A percentile compares a stretch with the other conserved stretches of the same genome.
Conservation (phyloP, 2,797 vertebrate species). For the Sarcophilus harrisii region DNA sequence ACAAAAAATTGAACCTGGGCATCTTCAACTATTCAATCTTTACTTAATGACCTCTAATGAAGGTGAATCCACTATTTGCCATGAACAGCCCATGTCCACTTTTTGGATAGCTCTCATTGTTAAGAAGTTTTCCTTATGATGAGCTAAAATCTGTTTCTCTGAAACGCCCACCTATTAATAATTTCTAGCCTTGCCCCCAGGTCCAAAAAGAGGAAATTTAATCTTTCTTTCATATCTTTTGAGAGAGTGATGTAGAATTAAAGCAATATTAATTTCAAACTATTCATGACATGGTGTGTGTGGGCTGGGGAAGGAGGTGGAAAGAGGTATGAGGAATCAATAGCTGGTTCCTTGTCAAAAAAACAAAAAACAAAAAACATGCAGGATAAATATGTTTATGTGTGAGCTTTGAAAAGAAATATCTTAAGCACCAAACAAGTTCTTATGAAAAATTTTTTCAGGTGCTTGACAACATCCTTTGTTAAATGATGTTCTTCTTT, state of each 20-base stretch:
- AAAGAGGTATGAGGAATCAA: neutral
- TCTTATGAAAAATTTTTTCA: slow-evolving; percentile 10
- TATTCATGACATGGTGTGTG: neutral
- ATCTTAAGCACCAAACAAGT: neutral
- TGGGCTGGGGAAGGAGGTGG: neutral
- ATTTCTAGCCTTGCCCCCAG: neutral
- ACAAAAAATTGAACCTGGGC: neutral
- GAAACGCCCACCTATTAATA: neutral
- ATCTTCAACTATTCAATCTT: neutral
- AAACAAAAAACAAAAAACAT: slow-evolving; percentile 51
- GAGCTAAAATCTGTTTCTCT: neutral
- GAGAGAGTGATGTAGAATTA: slow-evolving; percentile 19
- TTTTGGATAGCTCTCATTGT: neutral
- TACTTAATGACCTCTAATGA: neutral
- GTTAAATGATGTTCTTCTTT: slow-evolving; percentile 60
- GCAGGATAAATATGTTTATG: slow-evolving; percentile 50
- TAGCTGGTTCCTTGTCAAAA: slow-evolving; percentile 10
- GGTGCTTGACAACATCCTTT: slow-evolving; percentile 52
- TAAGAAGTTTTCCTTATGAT: neutral
- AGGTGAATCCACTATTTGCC: neutral
- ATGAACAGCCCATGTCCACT: neutral
- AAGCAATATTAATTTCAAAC: slow-evolving; percentile 10
- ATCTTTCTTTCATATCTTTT: neutral
- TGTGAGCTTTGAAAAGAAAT: neutral
- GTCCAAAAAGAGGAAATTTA: neutral